Conservation (phyloP, 1,140 invertebrate genomes). For the Ceratosolen fusciceps region DNA sequence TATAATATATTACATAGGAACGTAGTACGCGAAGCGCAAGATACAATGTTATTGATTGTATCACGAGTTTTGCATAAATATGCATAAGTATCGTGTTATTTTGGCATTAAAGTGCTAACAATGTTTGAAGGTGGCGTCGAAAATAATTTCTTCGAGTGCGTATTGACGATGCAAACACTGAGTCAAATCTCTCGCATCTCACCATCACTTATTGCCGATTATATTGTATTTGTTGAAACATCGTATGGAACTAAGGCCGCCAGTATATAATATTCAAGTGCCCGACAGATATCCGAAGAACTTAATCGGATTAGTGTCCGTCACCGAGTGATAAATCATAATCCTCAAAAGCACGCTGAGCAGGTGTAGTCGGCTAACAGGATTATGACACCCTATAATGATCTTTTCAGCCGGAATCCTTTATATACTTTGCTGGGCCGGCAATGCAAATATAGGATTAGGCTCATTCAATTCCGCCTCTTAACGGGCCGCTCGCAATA, state of each 20-base stretch:
- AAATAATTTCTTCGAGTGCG: no score
- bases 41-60: no score
- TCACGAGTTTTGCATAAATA: no score
- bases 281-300: slow-evolving; percentile 38
- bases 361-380: slow-evolving; percentile 47
- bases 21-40: no score
- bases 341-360: slow-evolving; percentile 47
- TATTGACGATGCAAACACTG: background rate
- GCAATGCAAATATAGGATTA: slow-evolving; percentile 35
- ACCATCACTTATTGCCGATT: background rate
- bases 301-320: slow-evolving; percentile 51
- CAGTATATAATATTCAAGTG: slow-evolving; percentile 39
- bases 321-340: slow-evolving; percentile 49
- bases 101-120: no score
- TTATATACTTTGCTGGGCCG: slow-evolving; percentile 23
- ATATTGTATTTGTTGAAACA: background rate
- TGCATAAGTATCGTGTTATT: no score
- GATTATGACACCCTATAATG: slow-evolving; percentile 54
- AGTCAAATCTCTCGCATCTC: no score
- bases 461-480: background rate
- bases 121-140: no score
- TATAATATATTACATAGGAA: no score
- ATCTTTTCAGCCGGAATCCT: slow-evolving; percentile 37
- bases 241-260: background rate
- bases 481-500: slow-evolving; percentile 21